Conservation (phyloP, 2,113 vertebrate species). For the Nanorana parkeri region DNA sequence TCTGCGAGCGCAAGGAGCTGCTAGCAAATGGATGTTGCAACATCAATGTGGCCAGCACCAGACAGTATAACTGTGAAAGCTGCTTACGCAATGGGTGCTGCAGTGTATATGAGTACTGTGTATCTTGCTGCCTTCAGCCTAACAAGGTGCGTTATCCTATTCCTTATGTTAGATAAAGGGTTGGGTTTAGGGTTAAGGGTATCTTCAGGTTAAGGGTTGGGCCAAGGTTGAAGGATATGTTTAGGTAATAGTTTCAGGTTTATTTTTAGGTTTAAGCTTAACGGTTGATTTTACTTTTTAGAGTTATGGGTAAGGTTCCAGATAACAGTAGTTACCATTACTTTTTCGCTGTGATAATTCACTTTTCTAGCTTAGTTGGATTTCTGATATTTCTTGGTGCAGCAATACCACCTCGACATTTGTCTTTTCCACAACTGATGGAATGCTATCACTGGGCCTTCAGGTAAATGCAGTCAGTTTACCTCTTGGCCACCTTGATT, state of each 20-base stretch:
- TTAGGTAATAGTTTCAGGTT: no score
- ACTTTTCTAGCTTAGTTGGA: neutral
- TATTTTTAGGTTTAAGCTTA: no score
- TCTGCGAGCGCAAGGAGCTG: conserved; percentile 92
- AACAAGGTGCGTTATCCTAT: conserved; percentile 78
- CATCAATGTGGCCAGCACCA: conserved; percentile 74
- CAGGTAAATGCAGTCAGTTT: no score
- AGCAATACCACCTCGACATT: no score
- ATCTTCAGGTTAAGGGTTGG: no score
- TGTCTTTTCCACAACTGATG: no score
- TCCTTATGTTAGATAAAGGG: neutral
- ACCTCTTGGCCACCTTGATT: no score
- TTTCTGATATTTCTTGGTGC: no score
- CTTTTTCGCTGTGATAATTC: neutral
- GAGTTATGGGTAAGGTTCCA: no score
- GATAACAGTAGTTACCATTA: neutral
- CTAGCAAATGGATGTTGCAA: conserved; percentile 93
- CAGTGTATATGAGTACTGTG: conserved; percentile 89
- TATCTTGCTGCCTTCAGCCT: conserved; percentile 96
- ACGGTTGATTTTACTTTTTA: no score
- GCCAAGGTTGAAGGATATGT: no score
- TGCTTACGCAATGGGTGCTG: conserved; percentile 92
- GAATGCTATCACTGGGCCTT: no score
- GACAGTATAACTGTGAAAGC: conserved; percentile 86
- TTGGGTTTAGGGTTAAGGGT: neutral